phyloP scores from a whole-genome alignment of 2,888 invertebrate genomes.

The Apeira syringaria region DNA sequence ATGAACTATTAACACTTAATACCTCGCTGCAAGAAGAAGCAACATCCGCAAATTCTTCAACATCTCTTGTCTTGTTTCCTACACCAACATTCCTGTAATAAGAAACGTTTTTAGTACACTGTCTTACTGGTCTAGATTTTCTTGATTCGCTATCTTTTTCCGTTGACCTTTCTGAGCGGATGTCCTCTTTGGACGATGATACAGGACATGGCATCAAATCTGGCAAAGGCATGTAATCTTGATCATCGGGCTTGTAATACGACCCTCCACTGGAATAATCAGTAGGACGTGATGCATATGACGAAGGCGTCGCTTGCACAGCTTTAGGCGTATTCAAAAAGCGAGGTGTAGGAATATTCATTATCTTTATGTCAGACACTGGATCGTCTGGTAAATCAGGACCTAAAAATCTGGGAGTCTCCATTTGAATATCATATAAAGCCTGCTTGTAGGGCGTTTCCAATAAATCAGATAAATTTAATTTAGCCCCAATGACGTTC shows the following conservation, averaged over 20 bases:
- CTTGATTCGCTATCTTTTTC: conserved; percentile 36
- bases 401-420: conserved; percentile 81
- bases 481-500: conserved; percentile 68
- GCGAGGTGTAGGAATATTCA: conserved; percentile 82
- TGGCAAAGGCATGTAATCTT: conserved; percentile 66
- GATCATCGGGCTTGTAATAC: conserved; percentile 86
- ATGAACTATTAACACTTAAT: conserved; percentile 38
- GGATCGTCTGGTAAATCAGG: conserved; percentile 70
- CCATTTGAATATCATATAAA: conserved; percentile 72
- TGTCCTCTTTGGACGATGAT: conserved; percentile 43
- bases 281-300: conserved; percentile 75
- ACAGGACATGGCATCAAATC: conserved; percentile 51
- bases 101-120: conserved; percentile 76
- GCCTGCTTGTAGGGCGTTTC: conserved; percentile 85
- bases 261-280: conserved; percentile 86
- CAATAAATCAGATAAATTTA: conserved; percentile 75
- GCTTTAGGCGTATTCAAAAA: conserved; percentile 75
- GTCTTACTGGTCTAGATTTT: conserved; percentile 60
- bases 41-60: conserved; percentile 41
- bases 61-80: conserved; percentile 38
- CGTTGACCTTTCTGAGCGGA: conserved; percentile 26
- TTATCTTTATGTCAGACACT: conserved; percentile 81
- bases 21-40: conserved; percentile 48
- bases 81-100: conserved; percentile 48
- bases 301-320: conserved; percentile 62